These are phyloP conservation scores for Lepidurus arcticus DNA, from an alignment of 1,140 invertebrate species.

Conservation along the genomic window DNA sequence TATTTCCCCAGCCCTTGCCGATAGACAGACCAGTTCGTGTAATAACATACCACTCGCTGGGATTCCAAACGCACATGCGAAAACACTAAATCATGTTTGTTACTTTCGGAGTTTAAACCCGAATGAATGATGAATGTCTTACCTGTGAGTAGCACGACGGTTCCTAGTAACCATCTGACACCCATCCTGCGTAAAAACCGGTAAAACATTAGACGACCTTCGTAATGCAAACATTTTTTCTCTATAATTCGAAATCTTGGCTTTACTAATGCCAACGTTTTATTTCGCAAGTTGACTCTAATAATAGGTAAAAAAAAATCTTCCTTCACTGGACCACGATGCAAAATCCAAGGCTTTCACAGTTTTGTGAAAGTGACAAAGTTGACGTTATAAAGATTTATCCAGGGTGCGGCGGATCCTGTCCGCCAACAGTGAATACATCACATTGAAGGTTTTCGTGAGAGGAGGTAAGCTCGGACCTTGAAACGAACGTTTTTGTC, in stretches of 20 bases:
- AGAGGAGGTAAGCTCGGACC: too few relatives aligned
- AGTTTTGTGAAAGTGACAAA: too few relatives aligned
- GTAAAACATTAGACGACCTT: neutral
- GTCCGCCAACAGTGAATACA: too few relatives aligned
- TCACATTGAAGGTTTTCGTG: too few relatives aligned
- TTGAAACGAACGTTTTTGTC: too few relatives aligned
- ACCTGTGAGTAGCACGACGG: neutral
- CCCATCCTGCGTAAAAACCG: neutral
- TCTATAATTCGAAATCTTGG: neutral
- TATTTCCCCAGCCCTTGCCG: constrained; percentile 61
- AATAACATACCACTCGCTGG: constrained; percentile 71
- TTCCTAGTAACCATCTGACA: neutral
- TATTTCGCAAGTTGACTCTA: too few relatives aligned
- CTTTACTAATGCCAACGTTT: too few relatives aligned
- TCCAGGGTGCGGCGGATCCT: too few relatives aligned
- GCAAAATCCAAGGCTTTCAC: too few relatives aligned
- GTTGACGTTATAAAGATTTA: too few relatives aligned
- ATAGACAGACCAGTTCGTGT: constrained; percentile 92
- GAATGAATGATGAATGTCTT: neutral
- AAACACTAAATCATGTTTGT: neutral
- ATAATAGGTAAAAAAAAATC: too few relatives aligned
- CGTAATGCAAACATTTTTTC: neutral
- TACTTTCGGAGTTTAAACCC: neutral
- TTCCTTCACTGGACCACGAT: too few relatives aligned
- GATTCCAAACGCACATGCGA: constrained; percentile 16